These are phyloP conservation scores for Laterallus jamaicensis DNA, from an alignment of 2,113 vertebrate species.

Conservation along the genomic window DNA sequence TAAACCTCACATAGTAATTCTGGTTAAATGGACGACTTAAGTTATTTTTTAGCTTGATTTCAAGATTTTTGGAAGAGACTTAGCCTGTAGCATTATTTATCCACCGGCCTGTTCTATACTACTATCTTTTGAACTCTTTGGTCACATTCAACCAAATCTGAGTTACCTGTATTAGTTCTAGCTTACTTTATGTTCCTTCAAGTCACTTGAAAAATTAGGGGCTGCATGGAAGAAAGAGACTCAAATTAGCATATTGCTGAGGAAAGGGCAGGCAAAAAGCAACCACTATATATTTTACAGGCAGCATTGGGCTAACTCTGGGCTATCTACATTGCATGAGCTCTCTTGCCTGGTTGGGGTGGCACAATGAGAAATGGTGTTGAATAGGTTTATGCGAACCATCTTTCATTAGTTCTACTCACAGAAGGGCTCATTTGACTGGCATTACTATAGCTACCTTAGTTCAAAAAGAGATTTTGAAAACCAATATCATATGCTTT, in stretches of 20 bases:
- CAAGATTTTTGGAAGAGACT: neutral
- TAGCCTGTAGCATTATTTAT: neutral
- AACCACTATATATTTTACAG: neutral
- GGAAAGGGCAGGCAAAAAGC: neutral
- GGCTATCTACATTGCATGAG: neutral
- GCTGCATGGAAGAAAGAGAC: neutral
- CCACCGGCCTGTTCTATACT: neutral
- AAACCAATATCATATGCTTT: conserved; percentile 45
- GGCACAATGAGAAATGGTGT: neutral
- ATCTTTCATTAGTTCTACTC: neutral
- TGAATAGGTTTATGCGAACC: neutral
- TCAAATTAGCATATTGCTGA: neutral
- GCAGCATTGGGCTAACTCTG: neutral
- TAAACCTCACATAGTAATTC: neutral
- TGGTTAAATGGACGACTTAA: neutral
- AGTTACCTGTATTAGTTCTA: neutral
- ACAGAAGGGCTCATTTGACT: conserved; percentile 9
- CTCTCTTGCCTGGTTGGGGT: neutral
- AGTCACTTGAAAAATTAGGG: neutral
- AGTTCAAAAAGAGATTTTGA: conserved; percentile 5
- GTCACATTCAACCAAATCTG: neutral
- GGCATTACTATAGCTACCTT: neutral
- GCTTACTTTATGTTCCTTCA: neutral
- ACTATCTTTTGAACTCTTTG: neutral
- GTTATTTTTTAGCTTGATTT: neutral